Base-by-base conservation (phyloP, 2,888 invertebrate genomes). In the Amorpha juglandis region DNA sequence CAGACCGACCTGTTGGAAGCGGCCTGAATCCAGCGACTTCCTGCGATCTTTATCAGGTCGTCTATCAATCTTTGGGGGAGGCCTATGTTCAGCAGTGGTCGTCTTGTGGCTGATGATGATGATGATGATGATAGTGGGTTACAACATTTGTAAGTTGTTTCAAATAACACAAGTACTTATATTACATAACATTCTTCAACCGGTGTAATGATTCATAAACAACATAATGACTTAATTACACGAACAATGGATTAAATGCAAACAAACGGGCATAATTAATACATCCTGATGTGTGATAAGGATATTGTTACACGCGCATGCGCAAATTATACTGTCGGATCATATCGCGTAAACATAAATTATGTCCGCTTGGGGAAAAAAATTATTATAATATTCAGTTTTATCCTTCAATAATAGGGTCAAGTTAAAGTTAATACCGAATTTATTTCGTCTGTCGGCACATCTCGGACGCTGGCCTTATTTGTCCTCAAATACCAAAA, bases 261-360 rank as follows among this genome's bases (percentile, higher is more conserved):
- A 58, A 58, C 58, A 42, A 55, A 58, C 58, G 38, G 11, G 12
- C 38, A 58, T 19, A 42, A 42, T 58, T 58, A 58, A 42, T 42
- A 19, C 42, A 58, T 58, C 58, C 58, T 58, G 58, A 38, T 58
- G 58, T 16, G 12, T 21, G 19, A 58, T 42, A 38, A 58, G 58
- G 58, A 58, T 58, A 58, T 42, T 58, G 9, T 55, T 38, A 14
- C 42, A 19, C 8, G 50, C 16, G 33, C 42, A 19, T 3, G 50
- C 16, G 33, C 52, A 2, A 58, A 42, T 58, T 55, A 35, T 11
- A 0, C 38, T 11, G 38, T 12, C 38, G 38, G 42, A 16, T 58
- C 55, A 42, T 58, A 58, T 42, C 42, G 12, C 55, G 11, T 19
- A 45, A 45, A 27, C n/a, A n/a, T 35, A 33, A 12, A n/a, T 53